Base-by-base conservation (phyloP, 2,113 vertebrate genomes). In the Cheirogaleus medius region DNA sequence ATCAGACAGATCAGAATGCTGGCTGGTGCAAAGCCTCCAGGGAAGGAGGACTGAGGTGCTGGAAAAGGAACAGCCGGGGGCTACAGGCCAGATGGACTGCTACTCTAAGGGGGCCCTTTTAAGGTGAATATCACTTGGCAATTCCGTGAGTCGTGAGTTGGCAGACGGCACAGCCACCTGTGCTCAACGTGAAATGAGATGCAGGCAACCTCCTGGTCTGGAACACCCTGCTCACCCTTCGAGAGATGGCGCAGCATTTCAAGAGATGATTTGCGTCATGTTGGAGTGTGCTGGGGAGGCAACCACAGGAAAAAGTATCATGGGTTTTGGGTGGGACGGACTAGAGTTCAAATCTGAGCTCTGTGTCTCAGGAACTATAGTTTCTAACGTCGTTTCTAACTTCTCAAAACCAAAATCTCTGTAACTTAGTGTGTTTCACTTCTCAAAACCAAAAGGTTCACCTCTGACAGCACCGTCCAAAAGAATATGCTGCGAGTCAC, bases 101-200 rank as follows among this genome's bases (percentile, higher is more conserved):
- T 39, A 58, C 52, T 90, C 96, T 91, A 34, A 90, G 32, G 95
- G 94, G 64, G 23, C 92, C 86, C 71, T 96, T 96, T 96, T 89
- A 93, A 97, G 93, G 96, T 97, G 97, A 97, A 77, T 56, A 21
- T 90, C 95, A 29, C 93, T 96, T 96, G 96, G 91, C 87, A 63
- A 44, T 96, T 81, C 37, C 63, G 56, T 58, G 90, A 63, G 60
- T 29, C 29, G 20, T 56, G 60, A 94, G 68, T 90, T 98, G 97
- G 96, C 97, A 96, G 95, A 86, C 3, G 2, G 47, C 25, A 0
- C 32, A 77, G 97, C 92, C 97, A 97, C 96, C 97, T 97, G 97
- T 92, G 93, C 93, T 91, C 86, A 37, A 10, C 1, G 42, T 95
- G 96, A 98, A 94, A 93, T 91, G 94, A 95, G 90, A 87, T 71